Conservation (phyloP, 2,888 invertebrate genomes). For the Erebia palarica region DNA sequence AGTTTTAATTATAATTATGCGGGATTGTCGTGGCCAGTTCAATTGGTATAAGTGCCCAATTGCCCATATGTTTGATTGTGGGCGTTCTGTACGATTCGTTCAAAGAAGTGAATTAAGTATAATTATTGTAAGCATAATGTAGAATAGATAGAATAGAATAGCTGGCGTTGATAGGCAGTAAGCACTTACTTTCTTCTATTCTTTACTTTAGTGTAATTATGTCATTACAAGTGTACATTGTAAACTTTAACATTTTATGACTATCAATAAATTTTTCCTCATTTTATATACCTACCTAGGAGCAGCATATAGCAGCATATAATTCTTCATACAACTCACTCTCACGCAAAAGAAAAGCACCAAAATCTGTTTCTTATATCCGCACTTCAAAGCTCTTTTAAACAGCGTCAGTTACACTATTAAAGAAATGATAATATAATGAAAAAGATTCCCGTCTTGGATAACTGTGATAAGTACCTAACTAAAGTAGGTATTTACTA, state of each 20-base stretch:
- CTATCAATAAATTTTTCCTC: background rate
- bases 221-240: background rate
- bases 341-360: no score
- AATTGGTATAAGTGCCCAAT: constrained; percentile 35
- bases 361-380: no score
- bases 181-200: background rate
- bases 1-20: constrained; percentile 39
- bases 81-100: constrained; percentile 5
- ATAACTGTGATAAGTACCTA: no score
- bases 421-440: no score
- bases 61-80: constrained; percentile 27
- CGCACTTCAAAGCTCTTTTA: no score
- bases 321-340: no score
- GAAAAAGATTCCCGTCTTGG: no score
- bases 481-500: no score
- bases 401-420: no score
- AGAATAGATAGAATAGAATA: background rate
- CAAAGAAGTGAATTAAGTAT: background rate
- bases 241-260: background rate
- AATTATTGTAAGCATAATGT: background rate
- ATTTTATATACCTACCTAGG: background rate
- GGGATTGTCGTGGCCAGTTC: constrained; percentile 33
- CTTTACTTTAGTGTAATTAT: background rate
- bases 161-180: background rate
- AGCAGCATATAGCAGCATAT: no score